Conservation (phyloP, 2,113 vertebrate species). For the Sporophila hypoxantha region DNA sequence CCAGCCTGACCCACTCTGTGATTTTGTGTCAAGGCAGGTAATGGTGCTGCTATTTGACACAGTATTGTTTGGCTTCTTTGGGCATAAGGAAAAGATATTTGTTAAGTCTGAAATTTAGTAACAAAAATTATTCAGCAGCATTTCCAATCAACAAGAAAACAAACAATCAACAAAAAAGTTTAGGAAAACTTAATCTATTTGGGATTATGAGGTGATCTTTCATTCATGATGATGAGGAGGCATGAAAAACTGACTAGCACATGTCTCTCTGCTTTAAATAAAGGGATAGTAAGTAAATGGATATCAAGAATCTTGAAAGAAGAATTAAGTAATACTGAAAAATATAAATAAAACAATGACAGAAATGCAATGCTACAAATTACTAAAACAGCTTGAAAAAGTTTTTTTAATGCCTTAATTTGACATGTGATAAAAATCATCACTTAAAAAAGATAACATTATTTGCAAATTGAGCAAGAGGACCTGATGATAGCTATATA, state of each 20-base stretch:
- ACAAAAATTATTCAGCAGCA: neutral
- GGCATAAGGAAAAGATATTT: neutral
- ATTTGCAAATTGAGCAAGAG: constrained; percentile 74
- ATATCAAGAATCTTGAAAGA: neutral
- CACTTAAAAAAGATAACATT: constrained; percentile 68
- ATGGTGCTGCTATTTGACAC: neutral
- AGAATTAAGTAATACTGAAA: constrained; percentile 28
- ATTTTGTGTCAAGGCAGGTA: neutral
- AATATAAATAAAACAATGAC: constrained; percentile 47
- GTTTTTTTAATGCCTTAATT: constrained; percentile 62
- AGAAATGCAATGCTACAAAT: constrained; percentile 47
- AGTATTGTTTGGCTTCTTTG: neutral
- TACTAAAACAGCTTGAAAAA: constrained; percentile 53
- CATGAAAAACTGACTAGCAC: neutral
- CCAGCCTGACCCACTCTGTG: neutral
- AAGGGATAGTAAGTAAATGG: neutral
- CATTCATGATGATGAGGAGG: neutral
- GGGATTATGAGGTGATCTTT: neutral
- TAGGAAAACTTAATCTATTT: neutral
- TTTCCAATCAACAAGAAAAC: neutral
- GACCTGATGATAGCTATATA: constrained; percentile 73
- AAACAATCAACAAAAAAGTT: neutral
- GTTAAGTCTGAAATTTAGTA: neutral
- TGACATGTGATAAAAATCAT: constrained; percentile 68
- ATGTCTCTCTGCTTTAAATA: neutral